Base-by-base conservation (phyloP, 2,113 vertebrate genomes). In the Micronisus gabar region DNA sequence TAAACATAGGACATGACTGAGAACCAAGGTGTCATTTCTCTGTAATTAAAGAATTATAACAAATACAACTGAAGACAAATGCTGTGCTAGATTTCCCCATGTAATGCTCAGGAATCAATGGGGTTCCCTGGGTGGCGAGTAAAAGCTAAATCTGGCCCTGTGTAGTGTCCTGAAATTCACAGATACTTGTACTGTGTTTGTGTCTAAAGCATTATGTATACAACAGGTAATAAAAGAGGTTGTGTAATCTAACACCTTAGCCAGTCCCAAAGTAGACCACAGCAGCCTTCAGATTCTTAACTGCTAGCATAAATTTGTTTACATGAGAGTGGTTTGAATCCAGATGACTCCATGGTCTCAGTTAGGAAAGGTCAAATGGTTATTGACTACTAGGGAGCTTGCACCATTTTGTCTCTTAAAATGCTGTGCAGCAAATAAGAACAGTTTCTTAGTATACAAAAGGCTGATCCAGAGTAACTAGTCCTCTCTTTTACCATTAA, bases 211-310 rank as follows among this genome's bases (percentile, higher is more conserved):
- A 56, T 48, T 65, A 74, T n/a, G 75, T 43, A 66, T 79, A 55
- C 29, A 70, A 90, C 68, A 96, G 80, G 80, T 87, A 88, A 86
- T 45, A 81, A 76, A 95, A 97, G 95, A 93, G 81, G 87, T 88
- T 93, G 91, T 95, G 52, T 48, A 86, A 89, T 63, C 52, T 45
- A 84, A 91, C 95, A 88, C 86, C 48, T 93, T 11, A 92, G 95
- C 84, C 86, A 95, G 92, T 91, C 86, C 92, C 85, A 92, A 76
- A 91, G 52, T 74, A 95, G 91, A 85, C 71, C 82, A 85, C 75
- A 93, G 88, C 91, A 95, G 93, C 92, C 82, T 96, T 88, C 90
- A 40, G 87, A 80, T 55, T 91, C 89, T 88, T 38, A 85, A 82
- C n/a, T 89, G 89, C 81, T 36, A 86, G 34, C 55, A 40, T 13